phyloP scores from a whole-genome alignment of 2,113 vertebrate genomes.

The Numenius arquata region DNA sequence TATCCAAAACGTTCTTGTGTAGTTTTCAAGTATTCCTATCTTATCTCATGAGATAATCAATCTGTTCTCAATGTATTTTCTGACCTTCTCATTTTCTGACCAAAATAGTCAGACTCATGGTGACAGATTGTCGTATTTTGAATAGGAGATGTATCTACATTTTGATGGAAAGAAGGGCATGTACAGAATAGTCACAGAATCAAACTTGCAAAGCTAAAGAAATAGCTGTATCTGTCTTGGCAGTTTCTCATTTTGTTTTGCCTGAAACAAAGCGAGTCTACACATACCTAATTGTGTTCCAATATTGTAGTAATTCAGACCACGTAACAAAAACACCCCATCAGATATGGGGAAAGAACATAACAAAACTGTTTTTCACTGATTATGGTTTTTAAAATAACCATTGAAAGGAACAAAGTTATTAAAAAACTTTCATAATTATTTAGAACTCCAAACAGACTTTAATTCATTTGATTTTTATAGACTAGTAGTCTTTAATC shows the following conservation, averaged over 20 bases:
- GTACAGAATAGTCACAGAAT: background rate
- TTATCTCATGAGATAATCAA: background rate
- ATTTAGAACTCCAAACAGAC: constrained; percentile 58
- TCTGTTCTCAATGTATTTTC: background rate
- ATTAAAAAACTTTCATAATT: constrained; percentile 50
- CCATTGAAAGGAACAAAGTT: constrained; percentile 23
- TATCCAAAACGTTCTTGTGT: background rate
- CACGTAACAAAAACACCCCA: background rate
- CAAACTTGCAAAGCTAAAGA: background rate
- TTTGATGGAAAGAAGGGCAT: background rate
- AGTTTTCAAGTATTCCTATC: background rate
- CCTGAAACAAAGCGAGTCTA: background rate
- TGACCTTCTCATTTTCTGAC: background rate
- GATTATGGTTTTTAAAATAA: constrained; percentile 6
- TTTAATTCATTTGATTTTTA: constrained; percentile 71
- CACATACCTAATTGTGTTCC: background rate
- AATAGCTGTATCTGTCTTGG: background rate
- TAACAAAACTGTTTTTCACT: background rate
- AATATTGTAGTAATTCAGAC: background rate
- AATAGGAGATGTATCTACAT: background rate
- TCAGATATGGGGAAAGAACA: background rate
- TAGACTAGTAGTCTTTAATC: constrained; percentile 76
- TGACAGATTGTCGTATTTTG: background rate
- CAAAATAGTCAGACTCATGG: background rate
- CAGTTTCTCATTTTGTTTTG: background rate